Evolutionary conservation across 2,113 vertebrate species (phyloP).

Genomic region (Gallinago media): DNA sequence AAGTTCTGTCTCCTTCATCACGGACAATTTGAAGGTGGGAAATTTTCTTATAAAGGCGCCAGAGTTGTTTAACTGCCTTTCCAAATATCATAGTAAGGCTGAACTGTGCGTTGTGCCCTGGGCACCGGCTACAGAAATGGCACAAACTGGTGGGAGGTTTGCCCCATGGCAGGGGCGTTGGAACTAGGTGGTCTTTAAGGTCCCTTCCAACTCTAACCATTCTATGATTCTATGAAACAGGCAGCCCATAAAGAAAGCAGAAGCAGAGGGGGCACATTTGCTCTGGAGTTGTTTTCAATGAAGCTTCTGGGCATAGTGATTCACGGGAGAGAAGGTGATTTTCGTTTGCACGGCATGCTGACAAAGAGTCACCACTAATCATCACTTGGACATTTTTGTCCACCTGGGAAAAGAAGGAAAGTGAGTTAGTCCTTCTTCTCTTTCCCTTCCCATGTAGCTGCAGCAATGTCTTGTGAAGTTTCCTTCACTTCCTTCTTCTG

Average conservation of each 20-base stretch:
- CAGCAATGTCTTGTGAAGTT: not conserved
- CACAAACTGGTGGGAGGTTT: not conserved
- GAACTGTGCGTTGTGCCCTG: not conserved
- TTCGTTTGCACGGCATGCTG: not conserved
- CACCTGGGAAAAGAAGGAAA: not conserved
- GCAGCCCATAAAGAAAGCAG: not conserved
- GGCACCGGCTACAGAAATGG: not conserved
- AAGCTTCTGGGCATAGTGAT: not conserved
- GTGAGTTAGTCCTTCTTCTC: not conserved
- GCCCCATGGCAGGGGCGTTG: too few relatives aligned
- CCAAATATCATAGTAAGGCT: not conserved
- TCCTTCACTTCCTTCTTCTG: not conserved
- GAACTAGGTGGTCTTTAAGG: too few relatives aligned
- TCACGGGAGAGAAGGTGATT: not conserved
- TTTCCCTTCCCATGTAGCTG: not conserved
- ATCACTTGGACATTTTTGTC: not conserved
- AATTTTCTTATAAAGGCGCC: not conserved
- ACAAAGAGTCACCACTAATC: not conserved
- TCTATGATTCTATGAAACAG: too few relatives aligned
- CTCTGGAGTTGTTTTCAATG: not conserved
- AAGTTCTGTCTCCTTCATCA: constrained; percentile 10
- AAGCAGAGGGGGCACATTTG: not conserved
- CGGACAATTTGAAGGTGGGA: not conserved
- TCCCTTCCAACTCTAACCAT: too few relatives aligned
- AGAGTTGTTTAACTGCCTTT: not conserved